Evolutionary conservation across 2,797 vertebrate genomes (phyloP).

Genomic region (Jordanella pulchra): DNA sequence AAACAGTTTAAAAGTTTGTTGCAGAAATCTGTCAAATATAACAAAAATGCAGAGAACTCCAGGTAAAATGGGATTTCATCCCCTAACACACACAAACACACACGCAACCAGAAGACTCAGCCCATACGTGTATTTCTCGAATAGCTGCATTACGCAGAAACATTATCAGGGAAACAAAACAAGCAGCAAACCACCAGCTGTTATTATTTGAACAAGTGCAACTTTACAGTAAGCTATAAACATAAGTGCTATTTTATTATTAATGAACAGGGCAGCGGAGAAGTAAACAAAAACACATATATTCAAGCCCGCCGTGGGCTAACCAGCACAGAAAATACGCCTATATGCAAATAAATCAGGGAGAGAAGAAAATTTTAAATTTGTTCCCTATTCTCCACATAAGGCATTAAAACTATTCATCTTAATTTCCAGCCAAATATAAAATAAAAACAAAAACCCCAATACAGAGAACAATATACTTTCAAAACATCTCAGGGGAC

Average conservation of each 20-base stretch:
- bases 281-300: constrained; percentile 40
- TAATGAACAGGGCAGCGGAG: constrained; percentile 3
- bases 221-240: neutral
- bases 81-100: no score
- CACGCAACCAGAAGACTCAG: neutral
- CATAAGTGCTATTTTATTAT: constrained; percentile 23
- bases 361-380: constrained; percentile 58
- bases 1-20: neutral
- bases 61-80: constrained; percentile 10
- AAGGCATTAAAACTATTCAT: constrained; percentile 62
- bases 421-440: constrained; percentile 65
- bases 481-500: constrained; percentile 60
- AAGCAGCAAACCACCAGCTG: constrained; percentile 14
- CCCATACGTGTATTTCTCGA: neutral
- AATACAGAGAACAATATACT: constrained; percentile 66
- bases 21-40: constrained; percentile 32
- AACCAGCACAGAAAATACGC: constrained; percentile 40
- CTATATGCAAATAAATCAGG: constrained; percentile 58
- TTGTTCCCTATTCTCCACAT: constrained; percentile 36
- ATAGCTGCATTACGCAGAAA: neutral
- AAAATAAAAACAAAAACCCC: constrained; percentile 48
- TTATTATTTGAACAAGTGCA: constrained; percentile 2
- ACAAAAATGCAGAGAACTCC: constrained; percentile 26
- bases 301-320: constrained; percentile 29
- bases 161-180: constrained; percentile 1